Percentiles rank a stretch among this genome's conserved stretches.
These are phyloP conservation scores for Melieria crassipennis DNA, from an alignment of 2,888 invertebrate species.

Conservation along the genomic window DNA sequence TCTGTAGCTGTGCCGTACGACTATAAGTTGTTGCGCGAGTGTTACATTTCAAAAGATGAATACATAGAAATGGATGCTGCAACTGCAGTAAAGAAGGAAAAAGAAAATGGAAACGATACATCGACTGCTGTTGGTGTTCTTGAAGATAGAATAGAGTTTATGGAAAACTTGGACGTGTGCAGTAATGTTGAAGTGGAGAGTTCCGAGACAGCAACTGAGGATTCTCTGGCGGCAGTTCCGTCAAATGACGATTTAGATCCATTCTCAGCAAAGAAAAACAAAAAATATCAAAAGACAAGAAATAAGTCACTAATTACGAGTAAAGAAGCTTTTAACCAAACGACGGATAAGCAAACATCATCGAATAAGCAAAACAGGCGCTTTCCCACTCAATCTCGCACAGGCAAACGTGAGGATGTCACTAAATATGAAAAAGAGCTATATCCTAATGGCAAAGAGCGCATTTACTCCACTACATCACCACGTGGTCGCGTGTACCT, in stretches of 20 bases:
- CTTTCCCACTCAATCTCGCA: slow-evolving; percentile 68
- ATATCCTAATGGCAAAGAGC: slow-evolving; percentile 73
- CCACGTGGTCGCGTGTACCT: slow-evolving; percentile 81
- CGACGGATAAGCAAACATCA: slow-evolving; percentile 65
- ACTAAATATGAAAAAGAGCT: slow-evolving; percentile 72
- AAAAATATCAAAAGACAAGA: slow-evolving; percentile 51
- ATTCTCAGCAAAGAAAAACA: slow-evolving; percentile 42
- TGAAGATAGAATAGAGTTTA: slow-evolving; percentile 58
- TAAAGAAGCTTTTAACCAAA: slow-evolving; percentile 57
- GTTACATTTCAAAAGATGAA: slow-evolving; percentile 41
- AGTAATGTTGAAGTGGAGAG: slow-evolving; percentile 63
- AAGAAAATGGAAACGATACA: slow-evolving; percentile 27
- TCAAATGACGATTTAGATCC: slow-evolving; percentile 47
- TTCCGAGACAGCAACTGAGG: slow-evolving; percentile 52
- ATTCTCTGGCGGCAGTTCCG: slow-evolving; percentile 45
- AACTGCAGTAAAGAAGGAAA: slow-evolving; percentile 49
- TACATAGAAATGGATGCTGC: neutral
- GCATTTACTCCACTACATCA: slow-evolving; percentile 74
- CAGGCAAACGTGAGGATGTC: slow-evolving; percentile 72
- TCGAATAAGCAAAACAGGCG: slow-evolving; percentile 71
- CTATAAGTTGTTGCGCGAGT: slow-evolving; percentile 48
- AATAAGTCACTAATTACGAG: slow-evolving; percentile 54
- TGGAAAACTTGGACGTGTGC: slow-evolving; percentile 61
- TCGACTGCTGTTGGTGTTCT: slow-evolving; percentile 32
- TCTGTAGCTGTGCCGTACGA: slow-evolving; percentile 67